Evolutionary conservation across 2,888 invertebrate species (phyloP), one percentile per base, ranked within the genome.

Genomic region (Scaptomyza reducta): DNA sequence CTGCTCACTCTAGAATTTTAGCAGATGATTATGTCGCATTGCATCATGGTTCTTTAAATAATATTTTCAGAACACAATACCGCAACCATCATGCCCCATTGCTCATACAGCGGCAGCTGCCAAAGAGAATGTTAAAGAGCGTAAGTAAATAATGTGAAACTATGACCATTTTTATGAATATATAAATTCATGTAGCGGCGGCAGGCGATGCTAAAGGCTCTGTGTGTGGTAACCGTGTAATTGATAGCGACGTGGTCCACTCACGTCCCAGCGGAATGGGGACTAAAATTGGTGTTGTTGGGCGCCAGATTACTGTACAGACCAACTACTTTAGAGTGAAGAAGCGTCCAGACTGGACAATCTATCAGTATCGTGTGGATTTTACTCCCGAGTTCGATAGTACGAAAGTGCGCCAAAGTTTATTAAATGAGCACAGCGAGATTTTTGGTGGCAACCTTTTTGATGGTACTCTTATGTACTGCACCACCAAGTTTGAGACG

Each of bases 351-450:
- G 92, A 94, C 49, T 97, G 96, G 96, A 92, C 94, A 0, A 90
- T 97, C 0, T 94, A 94, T 75, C 95, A 96, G 61, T 97, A 97
- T 87, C 93, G 94, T 2, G 96, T 97, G 0, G 95, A 96, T 71
- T 94, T 96, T 74, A 89, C 92, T 0, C 96, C 96, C 0, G 94
- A 95, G 0, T 94, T 96, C 66, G 96, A 97, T 68, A 91, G 93
- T 40, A 95, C 95, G 0, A 79, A 87, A 0, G 89, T 94, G 0
- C 93, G 95, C 3, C 95, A 94, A 78, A 93, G 91, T 0, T 90
- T 96, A 2, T 72, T 96, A 1, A 91, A 92, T 9, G 89, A 93
- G 0, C 95, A 95, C 67, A 91, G 91, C 5, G 91, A 92, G 0
- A 84, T 77, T 0, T 54, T 89, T 0, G 95, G 94, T 0, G 94